These are phyloP conservation scores for Psettodes erumei DNA, from an alignment of 2,113 vertebrate genomes.

Conservation along the genomic window DNA sequence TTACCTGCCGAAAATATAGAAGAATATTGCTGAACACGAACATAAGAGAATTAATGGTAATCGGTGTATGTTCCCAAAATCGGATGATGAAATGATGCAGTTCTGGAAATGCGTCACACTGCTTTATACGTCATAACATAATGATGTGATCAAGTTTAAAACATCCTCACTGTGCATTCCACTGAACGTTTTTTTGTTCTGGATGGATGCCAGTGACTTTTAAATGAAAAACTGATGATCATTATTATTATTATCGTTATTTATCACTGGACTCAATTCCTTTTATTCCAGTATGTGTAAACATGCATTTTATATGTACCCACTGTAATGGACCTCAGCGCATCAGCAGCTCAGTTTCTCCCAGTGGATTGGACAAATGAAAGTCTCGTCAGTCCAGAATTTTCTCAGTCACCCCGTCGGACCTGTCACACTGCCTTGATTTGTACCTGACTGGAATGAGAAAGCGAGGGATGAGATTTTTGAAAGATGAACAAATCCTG, in stretches of 20 bases:
- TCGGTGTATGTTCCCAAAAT: neutral
- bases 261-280: neutral
- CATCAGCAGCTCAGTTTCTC: neutral
- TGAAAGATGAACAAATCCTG: neutral
- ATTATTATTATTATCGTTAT: no score
- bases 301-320: neutral
- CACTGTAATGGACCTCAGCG: neutral
- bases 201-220: no score
- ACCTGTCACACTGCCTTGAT: neutral
- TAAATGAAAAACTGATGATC: neutral
- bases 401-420: neutral
- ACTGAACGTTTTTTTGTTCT: neutral
- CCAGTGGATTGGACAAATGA: neutral
- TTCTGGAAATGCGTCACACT: no score
- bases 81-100: no score
- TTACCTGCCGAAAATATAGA: neutral
- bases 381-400: neutral
- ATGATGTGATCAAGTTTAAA: neutral
- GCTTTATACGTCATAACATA: neutral
- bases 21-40: neutral
- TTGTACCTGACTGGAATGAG: neutral
- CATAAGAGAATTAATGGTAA: neutral
- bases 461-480: neutral
- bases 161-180: neutral
- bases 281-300: neutral